These are phyloP conservation scores for Lottia scabra DNA, from an alignment of 2,888 invertebrate genomes.

Conservation along the genomic window DNA sequence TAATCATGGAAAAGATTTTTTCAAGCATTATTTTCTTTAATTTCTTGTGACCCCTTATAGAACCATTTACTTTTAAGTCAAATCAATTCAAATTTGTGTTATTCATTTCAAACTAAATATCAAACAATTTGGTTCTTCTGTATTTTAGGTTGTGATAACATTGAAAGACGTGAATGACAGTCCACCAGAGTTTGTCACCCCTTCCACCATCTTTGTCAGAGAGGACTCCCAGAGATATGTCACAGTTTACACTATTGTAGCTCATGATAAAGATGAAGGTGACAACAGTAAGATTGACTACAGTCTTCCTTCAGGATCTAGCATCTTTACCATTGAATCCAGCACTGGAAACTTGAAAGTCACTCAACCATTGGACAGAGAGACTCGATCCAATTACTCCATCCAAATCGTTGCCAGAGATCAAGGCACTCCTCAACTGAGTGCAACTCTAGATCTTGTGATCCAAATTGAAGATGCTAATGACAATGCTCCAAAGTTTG, in stretches of 20 bases:
- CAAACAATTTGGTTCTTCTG: conserved; percentile 7
- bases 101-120: too few species aligned
- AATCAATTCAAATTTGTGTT: too few species aligned
- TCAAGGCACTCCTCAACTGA: conserved; percentile 45
- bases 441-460: conserved; percentile 35
- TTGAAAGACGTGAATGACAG: conserved; percentile 90
- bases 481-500: conserved; percentile 66
- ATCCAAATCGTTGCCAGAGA: conserved; percentile 57
- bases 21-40: too few species aligned
- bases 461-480: conserved; percentile 76
- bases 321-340: conserved; percentile 87
- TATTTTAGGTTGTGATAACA: conserved; percentile 84
- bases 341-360: conserved; percentile 89
- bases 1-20: too few species aligned
- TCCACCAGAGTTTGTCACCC: conserved; percentile 86
- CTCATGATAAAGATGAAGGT: conserved; percentile 83
- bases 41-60: too few species aligned
- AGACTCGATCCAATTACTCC: conserved; percentile 49
- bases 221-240: conserved; percentile 79
- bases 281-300: conserved; percentile 85
- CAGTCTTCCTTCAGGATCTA: conserved; percentile 57
- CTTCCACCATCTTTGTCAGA: conserved; percentile 77
- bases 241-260: conserved; percentile 90
- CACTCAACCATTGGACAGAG: conserved; percentile 85
- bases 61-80: too few species aligned